Percentiles rank a stretch among this genome's conserved stretches.
phyloP scores from a whole-genome alignment of 2,113 vertebrate species.

The Callipepla squamata region DNA sequence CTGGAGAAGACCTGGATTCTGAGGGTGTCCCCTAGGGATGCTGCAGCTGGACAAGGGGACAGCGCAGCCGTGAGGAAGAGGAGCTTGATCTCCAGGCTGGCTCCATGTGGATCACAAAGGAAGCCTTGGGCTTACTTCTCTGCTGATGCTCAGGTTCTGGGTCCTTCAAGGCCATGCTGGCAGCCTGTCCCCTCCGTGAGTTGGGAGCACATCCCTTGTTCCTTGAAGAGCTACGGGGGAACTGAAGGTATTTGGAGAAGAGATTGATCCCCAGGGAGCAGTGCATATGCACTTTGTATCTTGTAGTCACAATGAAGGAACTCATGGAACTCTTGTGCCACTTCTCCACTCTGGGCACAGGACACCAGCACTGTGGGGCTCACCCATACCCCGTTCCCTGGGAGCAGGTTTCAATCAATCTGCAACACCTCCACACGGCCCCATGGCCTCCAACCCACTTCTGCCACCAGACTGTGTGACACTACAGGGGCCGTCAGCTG shows the following conservation, averaged over 20 bases:
- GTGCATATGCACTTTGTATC: neutral
- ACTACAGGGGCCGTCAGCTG: fast-evolving
- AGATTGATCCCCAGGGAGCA: neutral
- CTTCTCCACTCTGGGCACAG: neutral
- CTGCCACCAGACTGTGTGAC: neutral
- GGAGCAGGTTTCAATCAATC: neutral
- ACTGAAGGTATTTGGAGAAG: fast-evolving
- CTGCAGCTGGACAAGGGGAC: neutral
- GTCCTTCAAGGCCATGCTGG: neutral
- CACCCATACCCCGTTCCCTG: neutral
- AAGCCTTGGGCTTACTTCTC: neutral
- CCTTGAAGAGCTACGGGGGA: neutral
- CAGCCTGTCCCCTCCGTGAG: neutral
- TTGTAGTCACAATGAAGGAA: neutral
- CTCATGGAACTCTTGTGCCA: fast-evolving
- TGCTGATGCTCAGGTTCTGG: neutral
- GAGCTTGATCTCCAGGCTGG: neutral
- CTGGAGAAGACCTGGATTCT: neutral
- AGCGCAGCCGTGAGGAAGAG: fast-evolving
- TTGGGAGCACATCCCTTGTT: neutral
- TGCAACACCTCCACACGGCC: neutral
- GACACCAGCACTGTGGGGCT: neutral
- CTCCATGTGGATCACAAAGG: neutral
- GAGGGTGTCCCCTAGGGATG: neutral
- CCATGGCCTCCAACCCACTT: neutral